Base-by-base conservation (phyloP, 2,888 invertebrate genomes). In the Drosophila atroscutellata region DNA sequence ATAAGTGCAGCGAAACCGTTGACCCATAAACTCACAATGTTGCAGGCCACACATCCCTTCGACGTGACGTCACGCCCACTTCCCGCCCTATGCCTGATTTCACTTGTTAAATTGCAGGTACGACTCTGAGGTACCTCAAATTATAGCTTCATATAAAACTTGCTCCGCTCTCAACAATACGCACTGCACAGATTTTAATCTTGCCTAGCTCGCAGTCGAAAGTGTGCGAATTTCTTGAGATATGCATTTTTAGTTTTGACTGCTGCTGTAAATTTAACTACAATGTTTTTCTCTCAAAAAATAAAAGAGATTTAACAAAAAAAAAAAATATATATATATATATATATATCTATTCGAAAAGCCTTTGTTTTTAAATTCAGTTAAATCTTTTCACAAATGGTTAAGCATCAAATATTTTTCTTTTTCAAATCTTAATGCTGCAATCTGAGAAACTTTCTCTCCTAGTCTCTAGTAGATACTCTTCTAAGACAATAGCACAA, bases 11-110 rank as follows among this genome's bases (percentile, higher is more conserved):
- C 69, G 75, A 86, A 85, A 69, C 73, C 77, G 69, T 88, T 86
- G 81, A 86, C 85, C 85, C 81, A 85, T 88, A 86, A 85, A 85
- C 55, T 70, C 81, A 85, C 85, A 85, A 81, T 77, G 83, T 85
- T 86, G 84, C 85, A 75, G 34, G 70, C 62, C 50, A 42, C 47
- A 50, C 50, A 26, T 60, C 39, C 26, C n/a, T 20, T 51, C 32
- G 36, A 56, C 32, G 26, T 39, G 20, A 15, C 7, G 20, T 18
- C 52, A 26, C 32, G 36, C 68, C 54, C 60, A 28, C 26, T 18
- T 20, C 30, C 50, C 54, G 13, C 32, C 3, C 61, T n/a, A 28
- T 51, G 42, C 50, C 52, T 69, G 56, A 56, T 61, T 69, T 55
- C 49, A 55, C 54, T 60, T 42, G 60, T 37, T 70, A 34, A 59